Base-by-base conservation (phyloP, 2,113 vertebrate genomes). In the Hirundichthys speculiger region DNA sequence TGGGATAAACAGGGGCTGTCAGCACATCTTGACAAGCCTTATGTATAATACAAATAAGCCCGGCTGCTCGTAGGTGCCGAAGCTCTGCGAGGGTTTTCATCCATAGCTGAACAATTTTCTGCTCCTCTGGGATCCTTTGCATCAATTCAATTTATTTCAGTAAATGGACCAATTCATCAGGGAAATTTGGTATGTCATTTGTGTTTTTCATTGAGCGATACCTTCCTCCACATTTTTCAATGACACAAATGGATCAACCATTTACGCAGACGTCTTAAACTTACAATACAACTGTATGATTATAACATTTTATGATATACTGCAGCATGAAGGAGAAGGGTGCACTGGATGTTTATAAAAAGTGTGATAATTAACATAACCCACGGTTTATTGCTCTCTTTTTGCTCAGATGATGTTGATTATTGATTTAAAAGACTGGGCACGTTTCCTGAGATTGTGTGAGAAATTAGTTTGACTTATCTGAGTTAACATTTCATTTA, bases 121-220 rank as follows among this genome's bases (percentile, higher is more conserved):
- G 73, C 75, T 83, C 87, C 82, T 82, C 78, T 82, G 90, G 86
- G 88, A 87, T 85, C 64, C 55, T 84, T 82, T 80, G 79, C 82
- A 88, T 92, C 83, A 85, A 79, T 92, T 89, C 84, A 90, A 90
- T 91, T 91, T 90, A 85, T 91, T 90, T 89, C 70, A 73, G 87
- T 88, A 91, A 91, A 89, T 85, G 75, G 79, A 89, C 53, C 76
- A 83, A 86, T 87, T 88, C 90, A 86, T 85, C 78, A 64, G 89
- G 90, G 87, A 92, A 75, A 85, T 90, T 84, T 70, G 40, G 67
- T 69, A 79, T 79, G 77, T 90, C 80, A 67, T 81, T 83, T 78
- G 65, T 75, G 75, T 80, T 89, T 87, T 86, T 80, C 83, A 80
- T 88, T 77, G 84, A 79, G 64, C 25, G 6, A 82, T 86, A 82